Evolutionary conservation across 1,140 invertebrate species (phyloP).

Genomic region (Drosophila dunni): DNA sequence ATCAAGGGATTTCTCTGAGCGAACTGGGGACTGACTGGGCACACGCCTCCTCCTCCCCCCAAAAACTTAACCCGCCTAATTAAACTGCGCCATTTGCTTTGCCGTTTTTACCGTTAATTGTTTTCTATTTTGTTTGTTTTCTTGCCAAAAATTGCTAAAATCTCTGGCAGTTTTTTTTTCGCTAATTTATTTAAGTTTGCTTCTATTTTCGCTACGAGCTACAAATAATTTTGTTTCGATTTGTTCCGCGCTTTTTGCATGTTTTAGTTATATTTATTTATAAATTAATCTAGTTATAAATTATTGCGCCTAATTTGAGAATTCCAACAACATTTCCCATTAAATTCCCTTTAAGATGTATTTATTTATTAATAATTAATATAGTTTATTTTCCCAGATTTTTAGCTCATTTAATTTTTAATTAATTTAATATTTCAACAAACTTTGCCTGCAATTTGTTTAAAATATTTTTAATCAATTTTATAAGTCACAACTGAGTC

Average conservation of each 20-base stretch:
- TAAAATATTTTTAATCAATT: neutral
- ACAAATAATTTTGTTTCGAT: constrained; percentile 13
- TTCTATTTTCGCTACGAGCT: constrained; percentile 60
- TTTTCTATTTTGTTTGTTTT: constrained; percentile 33
- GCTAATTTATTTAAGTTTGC: constrained; percentile 35
- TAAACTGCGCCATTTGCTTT: constrained; percentile 70
- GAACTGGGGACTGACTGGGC: constrained; percentile 11
- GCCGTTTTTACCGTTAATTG: constrained; percentile 24
- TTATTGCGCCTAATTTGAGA: constrained; percentile 59
- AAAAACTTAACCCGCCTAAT: constrained; percentile 54
- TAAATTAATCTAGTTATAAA: constrained; percentile 21
- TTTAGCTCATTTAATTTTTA: too few relatives aligned
- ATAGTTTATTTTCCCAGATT: neutral
- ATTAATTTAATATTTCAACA: neutral
- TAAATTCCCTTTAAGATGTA: neutral
- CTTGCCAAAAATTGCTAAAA: constrained; percentile 70
- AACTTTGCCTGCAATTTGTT: constrained; percentile 1
- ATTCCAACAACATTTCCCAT: constrained; percentile 53
- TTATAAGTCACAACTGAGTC: constrained; percentile 34
- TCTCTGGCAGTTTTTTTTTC: constrained; percentile 61
- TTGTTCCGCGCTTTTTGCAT: constrained; percentile 34
- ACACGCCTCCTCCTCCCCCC: neutral
- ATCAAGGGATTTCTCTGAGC: constrained; percentile 85
- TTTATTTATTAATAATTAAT: neutral
- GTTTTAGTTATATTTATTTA: constrained; percentile 47